Conservation (phyloP, 2,888 invertebrate species). For the Branchellion lobata region DNA sequence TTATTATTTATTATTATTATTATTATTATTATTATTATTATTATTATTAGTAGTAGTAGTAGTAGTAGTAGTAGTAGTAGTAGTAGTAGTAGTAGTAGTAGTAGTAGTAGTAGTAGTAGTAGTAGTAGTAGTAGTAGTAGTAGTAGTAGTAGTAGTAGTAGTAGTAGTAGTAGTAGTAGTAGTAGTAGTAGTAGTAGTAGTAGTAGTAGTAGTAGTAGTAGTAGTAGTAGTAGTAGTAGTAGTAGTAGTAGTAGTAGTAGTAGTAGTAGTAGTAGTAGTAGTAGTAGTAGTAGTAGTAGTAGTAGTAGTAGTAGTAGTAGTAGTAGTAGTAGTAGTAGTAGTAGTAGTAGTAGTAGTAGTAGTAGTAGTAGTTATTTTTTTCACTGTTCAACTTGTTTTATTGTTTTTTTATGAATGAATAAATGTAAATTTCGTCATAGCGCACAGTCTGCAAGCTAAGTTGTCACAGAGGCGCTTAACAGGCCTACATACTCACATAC, state of each 20-base stretch:
- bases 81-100: slow-evolving; percentile 39
- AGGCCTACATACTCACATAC: no score
- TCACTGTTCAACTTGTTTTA: background rate
- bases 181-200: slow-evolving; percentile 34
- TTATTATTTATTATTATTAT: slow-evolving; percentile 38
- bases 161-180: slow-evolving; percentile 34
- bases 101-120: slow-evolving; percentile 38
- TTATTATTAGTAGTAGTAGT: slow-evolving; percentile 35
- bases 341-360: slow-evolving; percentile 11
- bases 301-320: slow-evolving; percentile 27
- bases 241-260: slow-evolving; percentile 38
- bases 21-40: slow-evolving; percentile 21
- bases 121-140: slow-evolving; percentile 39
- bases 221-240: slow-evolving; percentile 37
- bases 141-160: slow-evolving; percentile 37
- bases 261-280: slow-evolving; percentile 33
- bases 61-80: slow-evolving; percentile 39
- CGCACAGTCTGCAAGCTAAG: no score
- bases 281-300: slow-evolving; percentile 37
- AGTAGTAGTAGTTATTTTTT: background rate
- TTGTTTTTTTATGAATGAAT: background rate
- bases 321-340: slow-evolving; percentile 13
- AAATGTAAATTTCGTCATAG: no score
- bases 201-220: slow-evolving; percentile 40
- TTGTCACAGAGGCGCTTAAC: no score